Conservation (phyloP, 2,888 invertebrate species). For the Beris chalybata region DNA sequence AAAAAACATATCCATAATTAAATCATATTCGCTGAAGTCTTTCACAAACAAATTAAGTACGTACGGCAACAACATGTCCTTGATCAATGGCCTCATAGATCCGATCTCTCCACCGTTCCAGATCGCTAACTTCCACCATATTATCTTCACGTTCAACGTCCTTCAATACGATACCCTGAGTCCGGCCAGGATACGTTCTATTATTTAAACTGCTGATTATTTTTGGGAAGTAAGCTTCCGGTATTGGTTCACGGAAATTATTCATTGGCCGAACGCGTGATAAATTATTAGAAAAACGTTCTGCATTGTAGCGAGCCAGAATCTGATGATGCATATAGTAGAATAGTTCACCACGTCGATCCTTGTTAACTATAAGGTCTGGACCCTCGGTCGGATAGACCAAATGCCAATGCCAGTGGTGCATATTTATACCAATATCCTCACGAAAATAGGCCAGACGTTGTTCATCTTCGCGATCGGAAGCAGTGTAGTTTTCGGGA, state of each 20-base stretch:
- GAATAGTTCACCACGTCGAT: constrained; percentile 72
- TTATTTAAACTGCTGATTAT: constrained; percentile 68
- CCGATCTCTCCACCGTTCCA: constrained; percentile 75
- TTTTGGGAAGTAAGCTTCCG: constrained; percentile 82
- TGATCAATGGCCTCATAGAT: constrained; percentile 74
- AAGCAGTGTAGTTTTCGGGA: constrained; percentile 74
- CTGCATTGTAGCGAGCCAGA: constrained; percentile 69
- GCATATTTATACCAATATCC: constrained; percentile 81
- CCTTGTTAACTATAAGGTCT: constrained; percentile 67
- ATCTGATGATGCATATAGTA: constrained; percentile 73
- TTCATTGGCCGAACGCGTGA: constrained; percentile 65
- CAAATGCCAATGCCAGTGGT: constrained; percentile 92
- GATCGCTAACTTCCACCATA: constrained; percentile 59
- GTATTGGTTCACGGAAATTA: constrained; percentile 70
- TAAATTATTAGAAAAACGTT: constrained; percentile 73
- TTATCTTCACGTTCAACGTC: constrained; percentile 70
- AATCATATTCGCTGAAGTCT: not conserved
- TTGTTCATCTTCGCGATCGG: constrained; percentile 75
- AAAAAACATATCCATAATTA: not conserved
- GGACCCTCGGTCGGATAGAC: constrained; percentile 76
- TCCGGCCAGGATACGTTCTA: constrained; percentile 73
- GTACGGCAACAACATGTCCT: constrained; percentile 64
- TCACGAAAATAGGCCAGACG: constrained; percentile 82
- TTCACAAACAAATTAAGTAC: constrained; percentile 41
- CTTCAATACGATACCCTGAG: constrained; percentile 61